Evolutionary conservation across 1,140 invertebrate species (phyloP), one percentile per base, ranked within the genome.

Genomic region (Diorhabda sublineata): DNA sequence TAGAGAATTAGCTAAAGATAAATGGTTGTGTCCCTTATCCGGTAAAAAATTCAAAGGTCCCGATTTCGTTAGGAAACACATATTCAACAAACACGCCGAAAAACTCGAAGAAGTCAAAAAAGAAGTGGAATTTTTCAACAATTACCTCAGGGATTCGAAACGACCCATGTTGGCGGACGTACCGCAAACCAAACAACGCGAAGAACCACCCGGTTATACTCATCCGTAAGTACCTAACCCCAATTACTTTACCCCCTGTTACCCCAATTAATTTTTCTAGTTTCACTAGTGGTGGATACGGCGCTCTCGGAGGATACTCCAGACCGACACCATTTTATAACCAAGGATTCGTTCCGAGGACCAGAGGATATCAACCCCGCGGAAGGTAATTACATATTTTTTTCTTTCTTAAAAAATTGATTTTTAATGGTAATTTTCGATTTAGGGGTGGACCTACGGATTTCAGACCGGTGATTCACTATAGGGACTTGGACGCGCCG

Each of bases 21-120:
- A 99, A 76, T 99, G 97, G 97, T 81, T 99, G 42, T 99, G 98
- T 85, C 97, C 98, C 0, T 84, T 99, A 0, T 98, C 96, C 69
- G 97, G 97, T 0, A 99, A 99, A 80, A 99, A 99, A 80, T 99
- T 99, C 82, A 99, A 99, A 82, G 98, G 97, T 0, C 96, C 98
- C 0, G 97, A 99, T 78, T 99, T 98, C 83, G 97, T 99, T 8
- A 89, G 95, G 45, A 99, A 99, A 80, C 98, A 99, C 80, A 98
- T 99, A 58, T 93, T 96, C 73, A 98, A 98, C 80, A 99, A 99
- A 78, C 97, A 99, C 79, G 89, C 82, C 0, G 98, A 99, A 75
- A 98, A 98, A 83, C 90, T 99, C 41, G 94, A 98, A 11, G 96
- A 99, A 83, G 97, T 98, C 0, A 93, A 93, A 72, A 95, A 96